Conservation (phyloP, 2,113 vertebrate species). For the Girardinichthys multiradiatus region DNA sequence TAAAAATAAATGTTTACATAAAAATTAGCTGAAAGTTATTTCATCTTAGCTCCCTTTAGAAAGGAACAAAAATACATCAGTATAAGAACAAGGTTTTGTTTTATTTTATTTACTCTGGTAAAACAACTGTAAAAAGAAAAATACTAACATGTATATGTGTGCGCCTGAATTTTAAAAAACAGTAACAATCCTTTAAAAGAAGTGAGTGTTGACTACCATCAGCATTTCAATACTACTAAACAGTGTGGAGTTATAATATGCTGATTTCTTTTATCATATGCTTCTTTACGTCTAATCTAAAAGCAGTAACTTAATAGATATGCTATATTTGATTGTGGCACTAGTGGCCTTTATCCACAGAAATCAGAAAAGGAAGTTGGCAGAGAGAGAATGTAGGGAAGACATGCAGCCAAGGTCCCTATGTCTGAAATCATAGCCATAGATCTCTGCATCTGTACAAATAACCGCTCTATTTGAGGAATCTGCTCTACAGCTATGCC, state of each 20-base stretch:
- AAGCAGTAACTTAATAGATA: neutral
- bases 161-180: too few relatives aligned
- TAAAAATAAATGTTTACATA: too few relatives aligned
- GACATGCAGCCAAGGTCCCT: neutral
- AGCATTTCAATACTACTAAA: neutral
- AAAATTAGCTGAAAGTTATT: too few relatives aligned
- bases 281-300: neutral
- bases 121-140: too few relatives aligned
- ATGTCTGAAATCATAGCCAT: neutral
- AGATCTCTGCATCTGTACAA: neutral
- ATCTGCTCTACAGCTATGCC: neutral
- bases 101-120: too few relatives aligned
- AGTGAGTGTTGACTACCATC: too few relatives aligned
- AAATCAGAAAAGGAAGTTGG: neutral
- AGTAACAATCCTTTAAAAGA: too few relatives aligned
- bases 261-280: too few relatives aligned
- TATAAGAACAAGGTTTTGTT: too few relatives aligned
- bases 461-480: neutral
- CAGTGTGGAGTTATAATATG: neutral
- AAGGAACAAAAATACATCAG: too few relatives aligned
- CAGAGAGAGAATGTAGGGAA: neutral
- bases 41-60: too few relatives aligned
- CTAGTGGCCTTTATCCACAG: neutral
- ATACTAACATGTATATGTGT: too few relatives aligned
- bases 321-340: neutral